Evolutionary conservation across 2,113 vertebrate genomes (phyloP).

Genomic region (Chamaea fasciata): DNA sequence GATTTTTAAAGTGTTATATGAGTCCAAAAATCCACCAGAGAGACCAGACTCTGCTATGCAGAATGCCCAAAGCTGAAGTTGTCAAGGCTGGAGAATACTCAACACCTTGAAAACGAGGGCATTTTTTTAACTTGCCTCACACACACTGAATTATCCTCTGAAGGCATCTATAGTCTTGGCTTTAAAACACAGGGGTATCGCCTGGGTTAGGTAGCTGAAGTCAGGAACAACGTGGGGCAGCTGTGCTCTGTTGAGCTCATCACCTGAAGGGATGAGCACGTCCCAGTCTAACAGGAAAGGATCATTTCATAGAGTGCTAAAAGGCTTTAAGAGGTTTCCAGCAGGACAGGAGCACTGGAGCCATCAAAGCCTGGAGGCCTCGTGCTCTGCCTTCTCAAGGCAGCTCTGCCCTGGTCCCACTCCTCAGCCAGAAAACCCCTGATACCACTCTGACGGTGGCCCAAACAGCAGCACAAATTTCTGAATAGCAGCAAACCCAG

Average conservation of each 20-base stretch:
- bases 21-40: background rate
- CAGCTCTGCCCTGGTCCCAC: too few relatives aligned
- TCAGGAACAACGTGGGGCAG: background rate
- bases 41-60: background rate
- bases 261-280: too few relatives aligned
- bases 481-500: background rate
- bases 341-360: too few relatives aligned
- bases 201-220: background rate
- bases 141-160: background rate
- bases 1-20: accelerated
- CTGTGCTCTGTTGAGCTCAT: background rate
- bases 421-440: background rate
- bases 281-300: background rate
- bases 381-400: accelerated
- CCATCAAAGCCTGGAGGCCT: background rate
- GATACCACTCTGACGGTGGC: background rate
- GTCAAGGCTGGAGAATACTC: background rate
- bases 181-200: background rate
- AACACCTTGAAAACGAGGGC: background rate
- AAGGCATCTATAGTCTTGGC: background rate
- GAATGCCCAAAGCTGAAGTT: background rate
- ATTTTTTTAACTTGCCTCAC: background rate
- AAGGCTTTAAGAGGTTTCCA: background rate
- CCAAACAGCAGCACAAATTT: background rate
- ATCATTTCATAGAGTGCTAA: background rate